phyloP scores from a whole-genome alignment of 2,113 vertebrate genomes.

The Notothenia rossii region DNA sequence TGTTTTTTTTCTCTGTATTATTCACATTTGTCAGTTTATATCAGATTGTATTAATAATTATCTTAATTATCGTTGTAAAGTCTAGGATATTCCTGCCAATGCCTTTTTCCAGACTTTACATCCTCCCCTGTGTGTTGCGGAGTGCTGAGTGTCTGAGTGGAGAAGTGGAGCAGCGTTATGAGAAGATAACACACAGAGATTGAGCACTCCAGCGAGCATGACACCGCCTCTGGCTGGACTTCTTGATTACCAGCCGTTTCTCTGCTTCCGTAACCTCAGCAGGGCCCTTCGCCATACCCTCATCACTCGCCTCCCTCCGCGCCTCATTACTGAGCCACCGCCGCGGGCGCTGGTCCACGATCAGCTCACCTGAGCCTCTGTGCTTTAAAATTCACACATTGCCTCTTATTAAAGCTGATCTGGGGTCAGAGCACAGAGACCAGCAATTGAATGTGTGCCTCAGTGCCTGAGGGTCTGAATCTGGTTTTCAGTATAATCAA shows the following conservation, averaged over 20 bases:
- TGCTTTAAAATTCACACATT: conserved; percentile 32
- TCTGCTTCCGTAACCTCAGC: conserved; percentile 56
- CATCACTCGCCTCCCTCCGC: conserved; percentile 56
- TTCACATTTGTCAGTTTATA: not conserved
- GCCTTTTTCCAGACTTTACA: not conserved
- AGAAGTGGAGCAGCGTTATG: conserved; percentile 52
- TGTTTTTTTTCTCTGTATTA: not conserved
- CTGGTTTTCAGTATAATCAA: conserved; percentile 38
- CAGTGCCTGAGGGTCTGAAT: conserved; percentile 30
- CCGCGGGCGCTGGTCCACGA: conserved; percentile 57
- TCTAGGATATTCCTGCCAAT: not conserved
- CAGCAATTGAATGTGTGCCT: conserved; percentile 11
- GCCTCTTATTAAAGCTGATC: conserved; percentile 68
- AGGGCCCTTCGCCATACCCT: conserved; percentile 60
- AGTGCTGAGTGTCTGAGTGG: conserved; percentile 12
- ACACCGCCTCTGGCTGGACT: conserved; percentile 72
- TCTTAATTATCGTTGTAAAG: too few species aligned
- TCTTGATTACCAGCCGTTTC: conserved; percentile 71
- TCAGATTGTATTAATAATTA: not conserved
- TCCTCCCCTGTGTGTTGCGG: not conserved
- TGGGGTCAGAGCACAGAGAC: conserved; percentile 45
- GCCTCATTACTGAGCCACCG: conserved; percentile 64
- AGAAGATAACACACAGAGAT: conserved; percentile 73
- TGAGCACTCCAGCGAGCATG: conserved; percentile 69
- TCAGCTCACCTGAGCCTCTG: conserved; percentile 58